phyloP scores from a whole-genome alignment of 2,797 vertebrate species.

The Darevskia mixta region DNA sequence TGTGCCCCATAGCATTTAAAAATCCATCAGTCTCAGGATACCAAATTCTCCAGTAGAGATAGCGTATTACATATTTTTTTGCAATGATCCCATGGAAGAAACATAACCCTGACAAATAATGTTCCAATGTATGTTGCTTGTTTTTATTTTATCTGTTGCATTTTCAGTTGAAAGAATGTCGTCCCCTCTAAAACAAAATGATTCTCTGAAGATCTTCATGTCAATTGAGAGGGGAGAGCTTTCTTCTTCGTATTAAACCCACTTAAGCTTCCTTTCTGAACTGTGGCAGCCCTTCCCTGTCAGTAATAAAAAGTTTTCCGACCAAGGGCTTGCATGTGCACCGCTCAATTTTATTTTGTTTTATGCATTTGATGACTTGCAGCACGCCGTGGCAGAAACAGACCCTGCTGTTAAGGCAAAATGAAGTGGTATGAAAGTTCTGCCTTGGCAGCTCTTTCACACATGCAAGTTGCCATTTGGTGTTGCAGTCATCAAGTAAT shows the following conservation, averaged over 20 bases:
- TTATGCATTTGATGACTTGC: too few relatives aligned
- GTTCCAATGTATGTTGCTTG: neutral
- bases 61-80: neutral
- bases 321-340: neutral
- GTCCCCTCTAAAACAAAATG: neutral
- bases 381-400: too few relatives aligned
- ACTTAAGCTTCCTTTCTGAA: neutral
- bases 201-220: constrained; percentile 15
- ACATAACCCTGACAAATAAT: neutral
- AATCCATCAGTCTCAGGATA: neutral
- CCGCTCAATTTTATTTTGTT: too few relatives aligned
- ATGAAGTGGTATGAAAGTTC: neutral
- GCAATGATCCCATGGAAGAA: neutral
- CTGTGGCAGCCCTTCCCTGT: neutral
- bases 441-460: neutral
- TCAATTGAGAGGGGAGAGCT: neutral
- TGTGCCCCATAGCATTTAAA: too few relatives aligned
- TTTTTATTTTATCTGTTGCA: neutral
- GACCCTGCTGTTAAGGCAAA: too few relatives aligned
- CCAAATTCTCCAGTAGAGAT: neutral
- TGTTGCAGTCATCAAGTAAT: neutral
- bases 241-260: neutral
- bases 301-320: neutral
- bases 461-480: neutral
- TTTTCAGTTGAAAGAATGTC: neutral